Evolutionary conservation across 92 coral and sea anemone species (phyloP).

Genomic region (Paramuricea clavata): DNA sequence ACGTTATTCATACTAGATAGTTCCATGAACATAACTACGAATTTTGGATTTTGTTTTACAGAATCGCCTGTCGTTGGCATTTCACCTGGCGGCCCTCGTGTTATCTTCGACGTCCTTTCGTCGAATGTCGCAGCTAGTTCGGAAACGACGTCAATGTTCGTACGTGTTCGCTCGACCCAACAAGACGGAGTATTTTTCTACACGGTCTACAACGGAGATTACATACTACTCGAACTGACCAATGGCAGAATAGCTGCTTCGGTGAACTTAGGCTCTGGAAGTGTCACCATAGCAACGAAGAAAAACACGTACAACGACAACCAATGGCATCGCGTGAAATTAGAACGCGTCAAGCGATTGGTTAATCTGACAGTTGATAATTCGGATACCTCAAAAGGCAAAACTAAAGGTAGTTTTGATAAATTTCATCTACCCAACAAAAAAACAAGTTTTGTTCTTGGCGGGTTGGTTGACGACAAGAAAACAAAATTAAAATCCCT

Average conservation of each 20-base stretch:
- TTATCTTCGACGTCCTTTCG: constrained; percentile 32
- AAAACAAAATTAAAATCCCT: not conserved
- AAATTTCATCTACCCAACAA: not conserved
- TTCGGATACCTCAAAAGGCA: constrained; percentile 5
- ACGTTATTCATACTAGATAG: too few relatives aligned
- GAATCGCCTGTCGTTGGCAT: constrained; percentile 38
- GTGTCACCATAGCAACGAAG: constrained; percentile 38
- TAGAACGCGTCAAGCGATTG: constrained; percentile 27
- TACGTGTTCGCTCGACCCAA: constrained; percentile 35
- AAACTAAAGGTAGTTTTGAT: constrained; percentile 9
- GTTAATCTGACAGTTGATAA: constrained; percentile 42
- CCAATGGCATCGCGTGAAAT: constrained; percentile 46
- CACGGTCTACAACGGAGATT: constrained; percentile 26
- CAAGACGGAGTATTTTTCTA: constrained; percentile 40
- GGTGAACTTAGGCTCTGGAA: constrained; percentile 44
- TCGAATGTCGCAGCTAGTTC: constrained; percentile 1
- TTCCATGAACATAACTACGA: too few relatives aligned
- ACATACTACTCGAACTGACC: constrained; percentile 24
- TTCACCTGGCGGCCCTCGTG: constrained; percentile 25
- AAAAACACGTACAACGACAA: constrained; percentile 19
- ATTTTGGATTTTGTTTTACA: not conserved
- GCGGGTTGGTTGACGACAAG: not conserved
- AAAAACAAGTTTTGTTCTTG: constrained; percentile 19
- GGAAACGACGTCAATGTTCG: constrained; percentile 10
- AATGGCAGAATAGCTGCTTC: constrained; percentile 26